These are phyloP conservation scores for Propithecus perrieri DNA, from an alignment of 2,797 vertebrate genomes.

Conservation along the genomic window DNA sequence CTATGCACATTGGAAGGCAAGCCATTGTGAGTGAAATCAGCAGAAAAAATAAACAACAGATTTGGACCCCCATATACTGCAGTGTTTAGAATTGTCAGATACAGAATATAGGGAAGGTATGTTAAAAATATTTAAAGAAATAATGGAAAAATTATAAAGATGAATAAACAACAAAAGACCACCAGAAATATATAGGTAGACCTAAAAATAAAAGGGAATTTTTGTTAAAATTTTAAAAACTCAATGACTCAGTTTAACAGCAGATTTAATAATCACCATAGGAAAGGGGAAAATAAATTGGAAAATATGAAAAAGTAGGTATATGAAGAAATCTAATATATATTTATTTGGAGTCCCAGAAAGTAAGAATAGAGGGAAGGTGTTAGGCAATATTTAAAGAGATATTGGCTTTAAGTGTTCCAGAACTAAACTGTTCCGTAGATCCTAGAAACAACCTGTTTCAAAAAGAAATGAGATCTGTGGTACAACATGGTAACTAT, in stretches of 20 bases:
- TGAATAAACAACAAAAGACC: neutral
- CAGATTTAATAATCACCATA: neutral
- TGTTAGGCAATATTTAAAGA: neutral
- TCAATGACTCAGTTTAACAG: neutral
- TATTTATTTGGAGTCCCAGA: neutral
- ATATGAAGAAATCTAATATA: neutral
- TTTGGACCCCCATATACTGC: neutral
- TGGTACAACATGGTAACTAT: neutral
- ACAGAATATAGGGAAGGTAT: neutral
- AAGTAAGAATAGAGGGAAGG: neutral
- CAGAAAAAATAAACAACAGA: neutral
- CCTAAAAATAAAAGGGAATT: neutral
- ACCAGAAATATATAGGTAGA: neutral
- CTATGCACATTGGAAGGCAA: neutral
- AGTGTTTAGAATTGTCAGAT: neutral
- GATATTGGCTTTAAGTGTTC: neutral
- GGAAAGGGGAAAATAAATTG: neutral
- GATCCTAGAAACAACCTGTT: neutral
- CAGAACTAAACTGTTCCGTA: neutral
- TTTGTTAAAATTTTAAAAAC: slow-evolving; percentile 3
- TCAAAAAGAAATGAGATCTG: neutral
- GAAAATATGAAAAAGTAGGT: neutral
- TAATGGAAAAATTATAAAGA: neutral
- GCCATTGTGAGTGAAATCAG: neutral
- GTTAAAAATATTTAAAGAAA: slow-evolving; percentile 9